Evolutionary conservation across 2,888 invertebrate species (phyloP), one percentile per base, ranked within the genome.

Genomic region (Cordylochernes scorpioides): DNA sequence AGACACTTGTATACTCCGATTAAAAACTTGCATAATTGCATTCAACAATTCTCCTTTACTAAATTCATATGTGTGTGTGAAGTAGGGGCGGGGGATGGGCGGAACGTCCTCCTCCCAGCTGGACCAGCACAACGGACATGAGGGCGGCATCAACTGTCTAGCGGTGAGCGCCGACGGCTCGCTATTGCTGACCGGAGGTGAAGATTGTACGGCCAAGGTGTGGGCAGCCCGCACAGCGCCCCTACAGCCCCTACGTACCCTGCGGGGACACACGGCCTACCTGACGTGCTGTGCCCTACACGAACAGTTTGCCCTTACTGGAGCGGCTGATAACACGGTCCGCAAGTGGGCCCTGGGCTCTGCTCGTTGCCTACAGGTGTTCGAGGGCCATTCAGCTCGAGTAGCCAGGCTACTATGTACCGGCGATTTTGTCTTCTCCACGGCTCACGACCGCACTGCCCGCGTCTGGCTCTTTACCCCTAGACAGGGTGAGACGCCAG

Each of bases 381-480:
- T 52, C 40, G 41, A 46, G 5, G 59, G 58, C 3, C 59, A 58
- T 38, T 46, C 45, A 5, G 51, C 53, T 1, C 47, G 55, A 12
- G 46, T 58, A 16, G 57, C 56, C 42, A 46, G 55, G 8, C 45
- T 58, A 37, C 49, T 58, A 17, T 51, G 53, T 37, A 56, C 57
- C 3, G 57, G 55, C 6, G 42, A 45, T 29, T 46, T 50, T 33
- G 31, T 51, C 15, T 44, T 51, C 33, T 44, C 46, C 27, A 39
- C 46, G 15, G 46, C 46, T 9, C 45, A 44, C 30, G 51, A 51
- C 33, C 41, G 40, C 22, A 49, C 46, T 3, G 47, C 48, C 1
- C 44, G 53, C 26, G 54, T 53, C 29, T 60, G 59, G 59, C 53
- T 57, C 35, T 53, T 58, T n/a, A n/a, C n/a, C n/a, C n/a, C n/a